Base-by-base conservation (phyloP, 2,797 vertebrate species). In the Chromobotia macracanthus region DNA sequence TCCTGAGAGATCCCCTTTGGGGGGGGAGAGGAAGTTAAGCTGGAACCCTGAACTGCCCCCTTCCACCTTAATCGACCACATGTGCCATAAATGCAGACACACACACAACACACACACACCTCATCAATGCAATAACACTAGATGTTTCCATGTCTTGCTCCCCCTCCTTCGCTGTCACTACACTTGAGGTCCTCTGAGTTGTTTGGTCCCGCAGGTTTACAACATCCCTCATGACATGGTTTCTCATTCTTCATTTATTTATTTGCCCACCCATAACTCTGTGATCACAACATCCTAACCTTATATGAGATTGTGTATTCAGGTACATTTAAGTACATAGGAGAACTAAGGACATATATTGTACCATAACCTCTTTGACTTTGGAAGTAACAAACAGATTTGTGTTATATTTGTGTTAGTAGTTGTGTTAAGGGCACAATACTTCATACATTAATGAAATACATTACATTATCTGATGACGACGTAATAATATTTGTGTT, bases 51-150 rank as follows among this genome's bases (percentile, higher is more conserved):
- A 91, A 93, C 92, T 93, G 93, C 93, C 93, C 88, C 87, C 88
- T 89, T 90, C 87, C 88, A 86, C 85, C 90, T 91, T 96, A 97
- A 97, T 96, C 93, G 94, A 93, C 93, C 95, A 95, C 95, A 96
- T 96, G 95, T 96, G 95, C 91, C 92, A 94, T 88, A 83, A 83
- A 92, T 89, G 92, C 41, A 44, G 9, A 44, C 90, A 58, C 48
- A 82, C 38, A 73, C 35, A 67, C 35, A 16, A 75, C 78, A n/a
- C n/a, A 64, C 70, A 83, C 65, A 58, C 81, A 70, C 35, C 35
- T 38, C 41, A 77, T 38, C 55, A 38, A 63, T 60, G 66, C 25
- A 50, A 70, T 77, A 60, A 61, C 18, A 58, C 28, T 6, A 65
- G 55, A 58, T 50, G 18, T 64, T 82, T 53, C 65, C 25, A 75